A percentile compares a stretch with the other conserved stretches of the same genome.
Evolutionary conservation across 2,888 invertebrate genomes (phyloP).

Genomic region (Chelonus formosanus): DNA sequence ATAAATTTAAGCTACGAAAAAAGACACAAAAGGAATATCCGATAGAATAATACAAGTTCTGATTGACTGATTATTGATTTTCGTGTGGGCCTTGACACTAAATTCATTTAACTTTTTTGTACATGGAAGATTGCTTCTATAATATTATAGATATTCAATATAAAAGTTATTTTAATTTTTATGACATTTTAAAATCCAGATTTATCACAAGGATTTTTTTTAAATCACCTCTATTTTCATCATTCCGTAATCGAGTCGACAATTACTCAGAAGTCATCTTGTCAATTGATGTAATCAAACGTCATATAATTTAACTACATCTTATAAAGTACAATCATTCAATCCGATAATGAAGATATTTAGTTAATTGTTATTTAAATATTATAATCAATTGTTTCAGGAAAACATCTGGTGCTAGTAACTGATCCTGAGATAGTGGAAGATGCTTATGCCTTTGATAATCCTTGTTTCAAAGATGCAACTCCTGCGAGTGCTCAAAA

Average conservation of each 20-base stretch:
- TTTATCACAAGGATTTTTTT: too few species aligned
- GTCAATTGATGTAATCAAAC: slow-evolving; percentile 31
- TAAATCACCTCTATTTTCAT: too few species aligned
- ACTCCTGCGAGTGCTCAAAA: slow-evolving; percentile 61
- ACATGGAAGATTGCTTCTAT: not conserved
- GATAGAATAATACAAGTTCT: slow-evolving; percentile 9
- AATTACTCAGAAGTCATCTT: slow-evolving; percentile 28
- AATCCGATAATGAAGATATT: slow-evolving; percentile 23
- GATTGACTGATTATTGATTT: slow-evolving; percentile 21
- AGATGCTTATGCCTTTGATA: slow-evolving; percentile 81
- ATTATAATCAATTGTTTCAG: slow-evolving; percentile 65
- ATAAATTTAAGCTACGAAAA: too few species aligned
- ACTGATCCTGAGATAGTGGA: slow-evolving; percentile 81
- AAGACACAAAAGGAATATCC: not conserved
- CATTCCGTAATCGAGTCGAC: not conserved
- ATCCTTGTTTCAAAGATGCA: slow-evolving; percentile 75
- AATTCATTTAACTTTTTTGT: slow-evolving; percentile 6
- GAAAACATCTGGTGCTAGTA: slow-evolving; percentile 76
- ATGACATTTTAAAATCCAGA: too few species aligned
- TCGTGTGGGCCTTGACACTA: slow-evolving; percentile 16
- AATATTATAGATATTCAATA: too few species aligned
- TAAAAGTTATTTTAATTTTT: not conserved
- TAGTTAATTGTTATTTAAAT: slow-evolving; percentile 12
- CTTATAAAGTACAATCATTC: slow-evolving; percentile 17
- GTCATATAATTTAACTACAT: slow-evolving; percentile 29